phyloP scores from a whole-genome alignment of 2,113 vertebrate species.

The Istiophorus platypterus region DNA sequence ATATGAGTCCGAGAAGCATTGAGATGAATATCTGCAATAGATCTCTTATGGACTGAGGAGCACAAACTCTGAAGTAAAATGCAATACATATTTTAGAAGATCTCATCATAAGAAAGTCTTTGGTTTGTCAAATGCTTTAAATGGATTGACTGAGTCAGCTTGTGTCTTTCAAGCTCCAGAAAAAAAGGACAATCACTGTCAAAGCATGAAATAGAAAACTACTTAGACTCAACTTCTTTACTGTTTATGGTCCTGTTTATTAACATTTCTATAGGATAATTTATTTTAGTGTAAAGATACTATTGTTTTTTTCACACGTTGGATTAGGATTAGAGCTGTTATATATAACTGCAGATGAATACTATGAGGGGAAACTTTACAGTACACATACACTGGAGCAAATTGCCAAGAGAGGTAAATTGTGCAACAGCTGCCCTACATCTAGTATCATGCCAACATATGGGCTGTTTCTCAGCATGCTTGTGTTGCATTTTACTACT shows the following conservation, averaged over 20 bases:
- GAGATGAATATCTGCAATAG: slow-evolving; percentile 18
- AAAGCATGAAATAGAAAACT: background rate
- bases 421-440: slow-evolving; percentile 35
- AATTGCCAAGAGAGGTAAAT: background rate
- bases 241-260: background rate
- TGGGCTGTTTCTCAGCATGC: slow-evolving; percentile 35
- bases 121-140: slow-evolving; percentile 23
- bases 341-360: background rate
- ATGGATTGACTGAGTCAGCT: background rate
- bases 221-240: background rate
- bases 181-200: background rate
- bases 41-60: slow-evolving; percentile 22
- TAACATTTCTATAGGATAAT: background rate
- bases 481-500: background rate
- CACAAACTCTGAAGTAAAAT: slow-evolving; percentile 13
- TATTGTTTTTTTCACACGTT: background rate
- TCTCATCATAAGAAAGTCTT: slow-evolving; percentile 6
- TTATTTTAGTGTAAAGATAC: slow-evolving; percentile 13
- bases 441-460: slow-evolving; percentile 40
- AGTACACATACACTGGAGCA: background rate
- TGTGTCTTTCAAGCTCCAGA: background rate
- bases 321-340: background rate
- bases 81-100: slow-evolving; percentile 5
- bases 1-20: slow-evolving; percentile 33
- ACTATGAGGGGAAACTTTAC: background rate